These are phyloP conservation scores for Rutpela maculata DNA, from an alignment of 2,888 invertebrate genomes.

Conservation along the genomic window DNA sequence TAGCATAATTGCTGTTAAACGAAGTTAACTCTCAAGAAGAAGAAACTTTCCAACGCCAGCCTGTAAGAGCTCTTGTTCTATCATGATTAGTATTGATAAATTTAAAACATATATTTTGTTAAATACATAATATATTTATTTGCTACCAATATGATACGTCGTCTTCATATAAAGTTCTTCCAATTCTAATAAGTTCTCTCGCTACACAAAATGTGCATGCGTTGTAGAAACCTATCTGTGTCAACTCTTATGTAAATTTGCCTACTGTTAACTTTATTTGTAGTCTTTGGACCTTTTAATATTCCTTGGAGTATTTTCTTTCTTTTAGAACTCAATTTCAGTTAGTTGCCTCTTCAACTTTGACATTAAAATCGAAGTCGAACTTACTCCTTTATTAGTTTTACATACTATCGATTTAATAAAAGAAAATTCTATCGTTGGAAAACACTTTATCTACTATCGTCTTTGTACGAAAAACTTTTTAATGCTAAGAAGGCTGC, in stretches of 20 bases:
- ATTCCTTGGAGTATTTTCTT: constrained; percentile 32
- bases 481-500: too few relatives aligned
- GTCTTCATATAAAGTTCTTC: too few relatives aligned
- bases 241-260: constrained; percentile 37
- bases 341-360: constrained; percentile 26
- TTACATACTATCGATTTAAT: constrained; percentile 8
- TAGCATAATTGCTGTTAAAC: too few relatives aligned
- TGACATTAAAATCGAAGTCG: constrained; percentile 14
- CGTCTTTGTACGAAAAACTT: too few relatives aligned
- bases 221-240: constrained; percentile 19
- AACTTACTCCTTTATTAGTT: constrained; percentile 24
- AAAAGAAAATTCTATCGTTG: not conserved
- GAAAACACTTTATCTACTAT: not conserved
- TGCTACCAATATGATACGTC: not conserved
- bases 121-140: not conserved
- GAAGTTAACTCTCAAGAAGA: too few relatives aligned
- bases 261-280: constrained; percentile 34
- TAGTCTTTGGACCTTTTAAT: constrained; percentile 39
- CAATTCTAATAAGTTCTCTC: not conserved
- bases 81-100: too few relatives aligned
- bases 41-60: too few relatives aligned
- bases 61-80: too few relatives aligned
- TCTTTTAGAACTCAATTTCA: constrained; percentile 36
- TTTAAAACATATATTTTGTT: too few relatives aligned
- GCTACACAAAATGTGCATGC: not conserved